Conservation (phyloP, 2,113 vertebrate species). For the Saccopteryx bilineata region DNA sequence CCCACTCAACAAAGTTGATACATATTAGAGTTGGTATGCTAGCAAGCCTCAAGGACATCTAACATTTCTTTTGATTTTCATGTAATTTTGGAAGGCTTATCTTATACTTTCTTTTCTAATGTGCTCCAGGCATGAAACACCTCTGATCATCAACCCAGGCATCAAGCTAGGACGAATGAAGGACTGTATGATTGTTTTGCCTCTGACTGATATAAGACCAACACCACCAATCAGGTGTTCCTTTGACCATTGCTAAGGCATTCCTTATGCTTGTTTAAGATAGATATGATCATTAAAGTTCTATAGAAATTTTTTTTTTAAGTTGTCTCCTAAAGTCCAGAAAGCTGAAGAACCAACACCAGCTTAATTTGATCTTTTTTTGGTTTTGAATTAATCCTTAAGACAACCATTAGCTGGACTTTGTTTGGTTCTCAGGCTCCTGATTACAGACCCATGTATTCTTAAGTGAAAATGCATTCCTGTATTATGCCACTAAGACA, state of each 20-base stretch:
- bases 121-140: neutral
- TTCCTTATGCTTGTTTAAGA: neutral
- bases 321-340: neutral
- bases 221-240: neutral
- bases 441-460: neutral
- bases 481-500: neutral
- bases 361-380: constrained; percentile 8
- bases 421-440: constrained; percentile 31
- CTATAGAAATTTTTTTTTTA: constrained; percentile 37
- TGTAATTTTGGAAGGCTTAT: constrained; percentile 20
- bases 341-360: neutral
- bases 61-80: constrained; percentile 62
- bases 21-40: neutral
- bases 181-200: neutral
- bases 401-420: neutral
- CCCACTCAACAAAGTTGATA: neutral
- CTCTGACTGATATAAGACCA: neutral
- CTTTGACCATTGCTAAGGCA: neutral
- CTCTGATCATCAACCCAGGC: neutral
- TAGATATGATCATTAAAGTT: constrained; percentile 2
- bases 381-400: neutral
- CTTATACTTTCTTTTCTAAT: neutral
- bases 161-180: neutral
- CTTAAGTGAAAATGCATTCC: constrained; percentile 50
- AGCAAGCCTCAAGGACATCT: neutral